Evolutionary conservation across 2,888 invertebrate species (phyloP).

Genomic region (Pandemis cinnamomeana): DNA sequence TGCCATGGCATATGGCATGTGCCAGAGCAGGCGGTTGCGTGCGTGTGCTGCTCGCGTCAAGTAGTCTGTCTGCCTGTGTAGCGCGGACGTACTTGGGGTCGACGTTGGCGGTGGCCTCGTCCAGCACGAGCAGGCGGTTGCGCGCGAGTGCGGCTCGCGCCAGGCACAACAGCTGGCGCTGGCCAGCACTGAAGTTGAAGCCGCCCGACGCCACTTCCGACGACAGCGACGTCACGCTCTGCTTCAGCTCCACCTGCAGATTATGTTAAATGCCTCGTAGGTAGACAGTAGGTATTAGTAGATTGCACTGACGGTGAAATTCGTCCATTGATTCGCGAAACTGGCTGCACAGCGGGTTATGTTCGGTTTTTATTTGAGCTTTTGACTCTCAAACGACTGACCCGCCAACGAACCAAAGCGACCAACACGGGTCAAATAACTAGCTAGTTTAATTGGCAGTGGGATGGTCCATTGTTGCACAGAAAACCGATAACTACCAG

Average conservation of each 20-base stretch:
- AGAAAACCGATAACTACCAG: too few species aligned
- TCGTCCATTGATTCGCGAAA: too few species aligned
- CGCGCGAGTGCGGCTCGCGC: slow-evolving; percentile 92
- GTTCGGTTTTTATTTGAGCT: too few species aligned
- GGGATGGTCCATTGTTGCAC: too few species aligned
- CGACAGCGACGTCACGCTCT: slow-evolving; percentile 85
- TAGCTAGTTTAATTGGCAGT: too few species aligned
- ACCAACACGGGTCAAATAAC: too few species aligned
- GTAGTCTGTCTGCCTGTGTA: slow-evolving; percentile 47
- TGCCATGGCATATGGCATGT: too few species aligned
- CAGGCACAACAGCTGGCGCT: slow-evolving; percentile 94
- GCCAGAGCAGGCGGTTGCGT: too few species aligned
- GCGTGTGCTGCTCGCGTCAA: too few species aligned
- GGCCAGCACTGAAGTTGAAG: slow-evolving; percentile 93
- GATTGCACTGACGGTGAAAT: neutral
- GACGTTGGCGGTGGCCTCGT: slow-evolving; percentile 96
- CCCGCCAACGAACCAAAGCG: too few species aligned
- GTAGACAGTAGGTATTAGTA: neutral
- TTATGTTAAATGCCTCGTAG: slow-evolving; percentile 1
- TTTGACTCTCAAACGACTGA: too few species aligned
- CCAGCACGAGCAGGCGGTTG: slow-evolving; percentile 91
- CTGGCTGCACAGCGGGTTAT: too few species aligned
- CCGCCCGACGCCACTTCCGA: slow-evolving; percentile 90
- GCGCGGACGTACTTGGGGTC: slow-evolving; percentile 88
- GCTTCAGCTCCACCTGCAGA: slow-evolving; percentile 89